Conservation (phyloP, 1,140 invertebrate genomes). For the Drosophila bocki region DNA sequence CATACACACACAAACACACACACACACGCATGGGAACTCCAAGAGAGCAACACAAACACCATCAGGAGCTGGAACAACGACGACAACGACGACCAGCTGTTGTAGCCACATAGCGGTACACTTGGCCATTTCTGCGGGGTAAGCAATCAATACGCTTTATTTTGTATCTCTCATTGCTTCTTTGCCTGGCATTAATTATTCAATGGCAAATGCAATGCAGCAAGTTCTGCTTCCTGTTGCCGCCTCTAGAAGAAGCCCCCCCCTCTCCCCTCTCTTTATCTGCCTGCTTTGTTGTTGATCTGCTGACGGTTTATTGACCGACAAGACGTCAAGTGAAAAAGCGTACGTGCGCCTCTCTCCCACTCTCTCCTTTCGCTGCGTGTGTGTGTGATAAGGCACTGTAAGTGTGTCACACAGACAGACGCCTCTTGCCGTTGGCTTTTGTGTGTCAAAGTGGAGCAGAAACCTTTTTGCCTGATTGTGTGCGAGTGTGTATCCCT, state of each 20-base stretch:
- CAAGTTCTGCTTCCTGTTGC: constrained; percentile 16
- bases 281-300: constrained; percentile 42
- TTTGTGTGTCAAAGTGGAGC: constrained; percentile 44
- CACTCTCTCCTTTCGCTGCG: background rate
- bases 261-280: constrained; percentile 10
- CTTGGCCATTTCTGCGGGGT: constrained; percentile 2
- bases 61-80: constrained; percentile 8
- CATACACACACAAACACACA: background rate
- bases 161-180: constrained; percentile 7
- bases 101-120: constrained; percentile 14
- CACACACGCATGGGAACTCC: constrained; percentile 2
- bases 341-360: constrained; percentile 26
- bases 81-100: constrained; percentile 14
- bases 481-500: constrained; percentile 32
- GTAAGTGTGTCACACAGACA: constrained; percentile 46
- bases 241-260: background rate
- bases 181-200: constrained; percentile 7
- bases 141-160: constrained; percentile 21
- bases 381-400: constrained; percentile 26
- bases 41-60: constrained; percentile 16
- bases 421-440: constrained; percentile 28
- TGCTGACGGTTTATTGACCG: constrained; percentile 56
- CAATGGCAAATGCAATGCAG: constrained; percentile 24
- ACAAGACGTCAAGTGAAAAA: constrained; percentile 42
- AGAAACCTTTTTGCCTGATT: constrained; percentile 28